Percentiles rank a stretch among this genome's conserved stretches.
Evolutionary conservation across 2,888 invertebrate species (phyloP).

Genomic region (Neocrepidodera transversa): DNA sequence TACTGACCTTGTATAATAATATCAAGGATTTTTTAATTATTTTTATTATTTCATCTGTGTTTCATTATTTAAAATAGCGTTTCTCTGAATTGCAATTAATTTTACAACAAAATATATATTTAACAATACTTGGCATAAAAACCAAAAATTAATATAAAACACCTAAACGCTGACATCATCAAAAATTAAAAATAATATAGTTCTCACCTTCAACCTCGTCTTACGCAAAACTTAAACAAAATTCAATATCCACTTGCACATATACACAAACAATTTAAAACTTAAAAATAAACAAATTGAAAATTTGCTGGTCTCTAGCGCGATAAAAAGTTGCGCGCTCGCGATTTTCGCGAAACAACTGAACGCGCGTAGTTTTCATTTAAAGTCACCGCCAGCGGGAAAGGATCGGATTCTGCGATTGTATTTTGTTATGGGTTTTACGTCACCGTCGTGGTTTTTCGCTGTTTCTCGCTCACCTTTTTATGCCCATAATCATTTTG

Average conservation of each 20-base stretch:
- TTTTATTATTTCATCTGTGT: no score
- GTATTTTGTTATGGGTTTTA: conserved; percentile 21
- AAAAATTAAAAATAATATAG: conserved; percentile 16
- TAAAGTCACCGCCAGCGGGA: conserved; percentile 24
- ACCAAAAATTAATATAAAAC: conserved; percentile 1
- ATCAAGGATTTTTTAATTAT: no score
- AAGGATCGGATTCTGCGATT: conserved; percentile 22
- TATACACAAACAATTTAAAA: conserved; percentile 2
- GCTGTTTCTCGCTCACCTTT: conserved; percentile 32
- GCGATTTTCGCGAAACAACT: conserved; percentile 36
- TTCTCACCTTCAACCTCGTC: conserved; percentile 15
- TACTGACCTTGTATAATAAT: no score
- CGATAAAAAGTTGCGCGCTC: conserved; percentile 18
- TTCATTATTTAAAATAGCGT: no score
- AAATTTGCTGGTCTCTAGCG: not conserved
- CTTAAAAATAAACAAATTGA: conserved; percentile 7
- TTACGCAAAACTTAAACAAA: conserved; percentile 3
- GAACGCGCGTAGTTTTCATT: conserved; percentile 37
- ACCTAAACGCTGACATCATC: conserved; percentile 14
- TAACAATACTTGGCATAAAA: conserved; percentile 15
- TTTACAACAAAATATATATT: no score
- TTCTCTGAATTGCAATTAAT: no score
- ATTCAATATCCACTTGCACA: not conserved
- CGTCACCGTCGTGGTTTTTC: conserved; percentile 36
- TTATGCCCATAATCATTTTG: conserved; percentile 36